Evolutionary conservation across 2,113 vertebrate genomes (phyloP).

Genomic region (Ptilorrhoa leucosticta): DNA sequence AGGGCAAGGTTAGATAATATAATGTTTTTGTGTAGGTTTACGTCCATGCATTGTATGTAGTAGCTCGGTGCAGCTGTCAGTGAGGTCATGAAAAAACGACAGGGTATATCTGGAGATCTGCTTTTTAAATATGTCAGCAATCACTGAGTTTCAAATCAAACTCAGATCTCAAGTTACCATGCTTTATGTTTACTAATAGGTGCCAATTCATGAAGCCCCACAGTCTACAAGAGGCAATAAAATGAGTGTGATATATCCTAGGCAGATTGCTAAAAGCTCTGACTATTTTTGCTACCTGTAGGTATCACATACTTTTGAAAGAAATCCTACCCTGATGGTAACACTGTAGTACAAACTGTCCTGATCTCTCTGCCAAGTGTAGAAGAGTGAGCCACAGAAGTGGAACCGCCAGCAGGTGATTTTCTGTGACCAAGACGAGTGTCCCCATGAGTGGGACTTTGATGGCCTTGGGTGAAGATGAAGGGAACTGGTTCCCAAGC

Average conservation of each 20-base stretch:
- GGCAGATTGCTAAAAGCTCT: not conserved
- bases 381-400: not conserved
- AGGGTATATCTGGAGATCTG: not conserved
- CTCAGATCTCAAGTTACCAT: not conserved
- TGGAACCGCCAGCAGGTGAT: not conserved
- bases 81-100: not conserved
- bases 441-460: not conserved
- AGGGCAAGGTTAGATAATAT: not conserved
- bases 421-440: not conserved
- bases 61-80: not conserved
- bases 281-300: not conserved
- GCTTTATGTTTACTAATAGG: not conserved
- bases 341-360: not conserved
- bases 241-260: not conserved
- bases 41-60: not conserved
- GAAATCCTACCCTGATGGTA: not conserved
- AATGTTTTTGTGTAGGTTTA: not conserved
- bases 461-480: not conserved
- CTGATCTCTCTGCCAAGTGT: not conserved
- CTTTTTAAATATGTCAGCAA: not conserved
- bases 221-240: not conserved
- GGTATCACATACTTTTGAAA: not conserved
- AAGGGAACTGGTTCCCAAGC: not conserved
- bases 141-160: not conserved
- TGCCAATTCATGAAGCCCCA: not conserved